Conservation (phyloP, 1,140 invertebrate genomes). For the Rhynchophorus ferrugineus region DNA sequence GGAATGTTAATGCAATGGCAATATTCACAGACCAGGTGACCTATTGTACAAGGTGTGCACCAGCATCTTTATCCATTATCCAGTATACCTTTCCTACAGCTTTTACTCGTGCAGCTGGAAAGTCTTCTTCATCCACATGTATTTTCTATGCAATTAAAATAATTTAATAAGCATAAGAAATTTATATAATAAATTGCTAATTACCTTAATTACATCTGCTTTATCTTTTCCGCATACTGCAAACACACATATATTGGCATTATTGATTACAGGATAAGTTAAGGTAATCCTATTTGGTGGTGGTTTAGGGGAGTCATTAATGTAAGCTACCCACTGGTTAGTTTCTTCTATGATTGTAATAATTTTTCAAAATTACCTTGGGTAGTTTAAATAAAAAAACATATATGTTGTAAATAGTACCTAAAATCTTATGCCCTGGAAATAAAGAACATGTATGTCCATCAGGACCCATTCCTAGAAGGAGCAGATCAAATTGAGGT, state of each 20-base stretch:
- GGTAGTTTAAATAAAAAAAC: too few relatives aligned
- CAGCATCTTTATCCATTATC: conserved; percentile 73
- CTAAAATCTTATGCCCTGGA: conserved; percentile 70
- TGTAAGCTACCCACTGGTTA: conserved; percentile 67
- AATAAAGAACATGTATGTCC: conserved; percentile 98
- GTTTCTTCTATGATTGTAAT: conserved; percentile 56
- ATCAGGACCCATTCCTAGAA: conserved; percentile 95
- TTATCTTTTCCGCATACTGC: conserved; percentile 76
- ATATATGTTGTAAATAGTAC: too few relatives aligned
- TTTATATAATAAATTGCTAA: conserved; percentile 43
- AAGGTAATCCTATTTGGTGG: conserved; percentile 86
- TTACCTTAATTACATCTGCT: conserved; percentile 59
- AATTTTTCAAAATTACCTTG: too few relatives aligned
- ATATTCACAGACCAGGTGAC: too few relatives aligned
- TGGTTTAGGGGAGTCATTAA: conserved; percentile 92
- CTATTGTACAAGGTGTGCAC: conserved; percentile 35
- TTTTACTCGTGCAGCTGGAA: conserved; percentile 66
- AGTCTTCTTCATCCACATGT: conserved; percentile 55
- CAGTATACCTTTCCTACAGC: conserved; percentile 67
- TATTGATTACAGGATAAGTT: conserved; percentile 88
- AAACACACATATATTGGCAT: conserved; percentile 77
- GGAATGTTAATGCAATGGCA: too few relatives aligned
- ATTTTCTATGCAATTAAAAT: not conserved
- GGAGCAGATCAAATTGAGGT: conserved; percentile 79
- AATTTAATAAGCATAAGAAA: too few relatives aligned